Conservation (phyloP, 2,797 vertebrate genomes). For the Sebastiscus albofasciatus region DNA sequence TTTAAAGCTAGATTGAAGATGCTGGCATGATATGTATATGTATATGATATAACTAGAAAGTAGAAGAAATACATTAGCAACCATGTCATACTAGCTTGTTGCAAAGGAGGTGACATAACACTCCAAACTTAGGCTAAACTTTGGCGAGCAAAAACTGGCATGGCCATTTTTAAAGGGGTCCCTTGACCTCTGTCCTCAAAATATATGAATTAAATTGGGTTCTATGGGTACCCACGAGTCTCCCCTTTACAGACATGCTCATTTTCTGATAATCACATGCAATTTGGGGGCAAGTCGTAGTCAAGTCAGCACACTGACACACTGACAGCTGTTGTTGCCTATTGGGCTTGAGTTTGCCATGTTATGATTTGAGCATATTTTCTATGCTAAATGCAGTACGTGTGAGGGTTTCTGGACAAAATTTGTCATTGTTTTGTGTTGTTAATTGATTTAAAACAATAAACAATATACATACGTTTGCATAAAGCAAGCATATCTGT, state of each 20-base stretch:
- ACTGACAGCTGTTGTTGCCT: background rate
- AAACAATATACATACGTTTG: too few relatives aligned
- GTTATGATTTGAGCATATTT: background rate
- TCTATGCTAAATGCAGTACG: background rate
- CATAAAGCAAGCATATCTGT: too few relatives aligned
- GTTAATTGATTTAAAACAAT: too few relatives aligned
- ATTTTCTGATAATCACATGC: background rate
- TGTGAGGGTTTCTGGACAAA: too few relatives aligned
- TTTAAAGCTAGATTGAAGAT: too few relatives aligned
- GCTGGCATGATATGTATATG: background rate
- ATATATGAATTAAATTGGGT: background rate
- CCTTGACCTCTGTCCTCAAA: background rate
- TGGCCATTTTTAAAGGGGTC: background rate
- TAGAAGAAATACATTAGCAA: background rate
- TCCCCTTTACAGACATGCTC: background rate
- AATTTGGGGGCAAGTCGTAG: background rate
- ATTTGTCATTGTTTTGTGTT: too few relatives aligned
- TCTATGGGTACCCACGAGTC: background rate
- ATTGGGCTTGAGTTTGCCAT: accelerated
- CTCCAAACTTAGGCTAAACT: background rate
- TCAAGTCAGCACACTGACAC: background rate
- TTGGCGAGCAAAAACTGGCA: background rate
- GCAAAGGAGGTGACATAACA: background rate
- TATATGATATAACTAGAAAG: background rate
- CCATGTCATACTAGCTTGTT: background rate